Conservation (phyloP, 2,888 invertebrate species). For the Pheosia tremula region DNA sequence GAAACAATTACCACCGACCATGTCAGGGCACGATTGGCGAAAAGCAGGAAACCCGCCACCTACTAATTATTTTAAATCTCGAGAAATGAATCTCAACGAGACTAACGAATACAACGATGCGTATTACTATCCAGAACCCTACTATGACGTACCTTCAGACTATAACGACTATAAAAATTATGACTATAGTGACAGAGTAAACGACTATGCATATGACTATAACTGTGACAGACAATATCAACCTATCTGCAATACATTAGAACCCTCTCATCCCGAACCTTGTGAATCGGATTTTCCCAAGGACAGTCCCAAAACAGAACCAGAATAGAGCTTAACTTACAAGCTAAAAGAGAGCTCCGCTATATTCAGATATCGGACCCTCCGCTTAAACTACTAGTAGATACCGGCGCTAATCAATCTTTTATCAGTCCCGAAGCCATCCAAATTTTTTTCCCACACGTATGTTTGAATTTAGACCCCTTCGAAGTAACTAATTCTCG, state of each 20-base stretch:
- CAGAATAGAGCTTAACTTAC: slow-evolving; percentile 14
- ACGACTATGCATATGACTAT: slow-evolving; percentile 23
- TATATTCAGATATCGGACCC: slow-evolving; percentile 19
- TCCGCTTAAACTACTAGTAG: slow-evolving; percentile 15
- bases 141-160: slow-evolving; percentile 21
- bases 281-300: slow-evolving; percentile 14
- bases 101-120: neutral
- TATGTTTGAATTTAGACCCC: neutral
- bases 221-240: slow-evolving; percentile 3
- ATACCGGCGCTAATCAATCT: slow-evolving; percentile 2
- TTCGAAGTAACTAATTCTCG: slow-evolving; percentile 15
- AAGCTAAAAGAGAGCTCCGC: slow-evolving; percentile 18
- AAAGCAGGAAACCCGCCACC: too few relatives aligned
- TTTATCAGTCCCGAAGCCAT: too few relatives aligned
- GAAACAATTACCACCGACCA: too few relatives aligned
- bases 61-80: slow-evolving; percentile 33
- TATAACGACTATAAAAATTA: slow-evolving; percentile 19
- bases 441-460: neutral
- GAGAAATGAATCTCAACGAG: slow-evolving; percentile 30
- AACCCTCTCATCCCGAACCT: slow-evolving; percentile 11
- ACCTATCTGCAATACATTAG: neutral
- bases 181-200: slow-evolving; percentile 17
- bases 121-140: slow-evolving; percentile 14
- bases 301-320: too few relatives aligned
- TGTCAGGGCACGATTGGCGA: too few relatives aligned